Conservation (phyloP, 2,888 invertebrate genomes). For the Cheilosia scutellata region DNA sequence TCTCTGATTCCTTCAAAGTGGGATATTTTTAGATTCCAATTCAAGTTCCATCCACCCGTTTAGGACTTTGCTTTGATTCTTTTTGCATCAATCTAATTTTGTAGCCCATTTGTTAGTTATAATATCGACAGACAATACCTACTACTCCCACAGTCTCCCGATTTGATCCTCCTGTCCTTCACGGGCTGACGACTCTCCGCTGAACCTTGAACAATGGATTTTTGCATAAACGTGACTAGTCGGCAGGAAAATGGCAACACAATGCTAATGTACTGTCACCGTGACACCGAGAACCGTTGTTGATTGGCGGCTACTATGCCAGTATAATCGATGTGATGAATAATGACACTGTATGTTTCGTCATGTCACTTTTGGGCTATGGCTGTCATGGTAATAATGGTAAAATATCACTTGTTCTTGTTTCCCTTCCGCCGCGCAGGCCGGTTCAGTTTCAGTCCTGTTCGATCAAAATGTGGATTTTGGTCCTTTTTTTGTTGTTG, state of each 20-base stretch:
- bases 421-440: background rate
- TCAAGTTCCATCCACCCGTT: constrained; percentile 34
- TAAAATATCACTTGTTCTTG: constrained; percentile 20
- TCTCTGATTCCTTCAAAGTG: constrained; percentile 2
- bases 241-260: constrained; percentile 50
- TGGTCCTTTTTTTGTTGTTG: constrained; percentile 38
- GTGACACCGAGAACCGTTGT: constrained; percentile 26
- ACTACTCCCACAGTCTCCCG: constrained; percentile 3
- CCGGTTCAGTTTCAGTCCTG: constrained; percentile 7
- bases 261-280: constrained; percentile 32
- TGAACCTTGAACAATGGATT: constrained; percentile 58
- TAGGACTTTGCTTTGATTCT: constrained; percentile 19
- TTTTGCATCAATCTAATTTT: constrained; percentile 43
- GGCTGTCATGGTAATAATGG: constrained; percentile 56
- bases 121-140: constrained; percentile 17
- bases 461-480: constrained; percentile 13
- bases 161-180: constrained; percentile 25
- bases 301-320: constrained; percentile 43
- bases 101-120: constrained; percentile 53
- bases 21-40: constrained; percentile 2
- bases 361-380: constrained; percentile 36
- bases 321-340: constrained; percentile 58
- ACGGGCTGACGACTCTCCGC: constrained; percentile 25
- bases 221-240: constrained; percentile 47
- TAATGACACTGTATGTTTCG: constrained; percentile 41